Base-by-base conservation (phyloP, 2,797 vertebrate species). In the Sciaenops ocellatus region DNA sequence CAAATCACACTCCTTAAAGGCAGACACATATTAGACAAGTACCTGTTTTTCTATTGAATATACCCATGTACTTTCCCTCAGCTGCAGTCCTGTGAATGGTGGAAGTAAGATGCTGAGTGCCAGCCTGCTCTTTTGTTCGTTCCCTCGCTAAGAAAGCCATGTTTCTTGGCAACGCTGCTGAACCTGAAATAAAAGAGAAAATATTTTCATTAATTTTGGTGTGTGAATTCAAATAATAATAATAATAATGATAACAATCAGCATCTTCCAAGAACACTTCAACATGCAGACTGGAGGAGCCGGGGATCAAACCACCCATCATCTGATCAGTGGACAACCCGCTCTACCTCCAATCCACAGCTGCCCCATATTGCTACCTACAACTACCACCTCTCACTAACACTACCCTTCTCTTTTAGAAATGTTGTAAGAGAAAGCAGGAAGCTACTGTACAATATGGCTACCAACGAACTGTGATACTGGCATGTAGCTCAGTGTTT, bases 151-250 rank as follows among this genome's bases (percentile, higher is more conserved):
- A 96, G 91, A 97, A 98, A 1, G 96, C 90, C 96, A 98, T 98
- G 95, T 93, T 98, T 94, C 95, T 97, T 82, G 98, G 97, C 91
- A 98, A 95, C 16, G 97, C 98, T 79, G 96, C 92, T 87, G 98
- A 98, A 94, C 96, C 98, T 99, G 87, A 64, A 42, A 22, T 6
- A 47, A 68, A 54, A 68, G 9, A 75, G n/a, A 22, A 85, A 74
- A 60, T 5, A 8, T 3, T 20, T 42, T 73, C 3, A 67, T 63
- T 41, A 6, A 24, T 41, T 38, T 65, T 26, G 18, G 60, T 24
- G 42, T 57, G 42, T 17, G 20, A 15, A 8, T 34, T 34, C 30
- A 30, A 30, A 30, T 6, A 30, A 30, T 7, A 28, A 28, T 3
- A 28, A 28, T 3, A 28, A 30, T 5, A 30, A 30, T 5, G 6